Evolutionary conservation across 2,113 vertebrate genomes (phyloP), one percentile per base, ranked within the genome.

Genomic region (Zeus faber): DNA sequence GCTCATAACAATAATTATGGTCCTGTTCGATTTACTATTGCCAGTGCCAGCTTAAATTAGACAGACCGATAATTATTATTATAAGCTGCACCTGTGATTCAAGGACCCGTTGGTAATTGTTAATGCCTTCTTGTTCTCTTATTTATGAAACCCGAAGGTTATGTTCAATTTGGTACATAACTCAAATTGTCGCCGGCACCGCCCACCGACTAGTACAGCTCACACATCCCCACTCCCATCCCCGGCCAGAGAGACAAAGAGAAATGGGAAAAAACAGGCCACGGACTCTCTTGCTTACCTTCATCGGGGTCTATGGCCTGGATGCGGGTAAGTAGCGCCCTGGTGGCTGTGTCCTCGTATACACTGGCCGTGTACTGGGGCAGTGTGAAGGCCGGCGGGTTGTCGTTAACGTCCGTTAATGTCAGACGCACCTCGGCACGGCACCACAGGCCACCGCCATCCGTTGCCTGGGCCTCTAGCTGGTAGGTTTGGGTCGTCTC

Each of bases 381-480:
- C 22, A 89, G 85, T 1, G 91, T 92, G 74, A 99, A 98, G 20
- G 88, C 62, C 0, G 97, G 97, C 0, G 97, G 88, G 54, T 97
- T 98, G 79, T 99, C 97, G 14, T 99, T 99, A 68, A 99, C 92
- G 1, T 99, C 97, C 64, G 93, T 89, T 62, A 99, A 85, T 18
- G 76, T 68, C 61, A 99, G 81, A 40, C 54, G 86, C 52, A 99
- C 74, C 55, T 87, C 78, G 2, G 93, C 90, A 1, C 89, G 91
- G 70, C 95, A 99, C 80, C 90, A 96, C 44, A 85, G 88, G 35
- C 96, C 96, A 1, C 96, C 97, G 0, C 94, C 93, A 2, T 99
- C 97, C 0, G 91, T 94, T 21, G 94, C 97, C 62, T 86, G 87
- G 64, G 93, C 91, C 24, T 92, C 67, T 65, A 99, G 85, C 31